These are phyloP conservation scores for Xanthorhoe spadicearia DNA, from an alignment of 2,888 invertebrate genomes.

Conservation along the genomic window DNA sequence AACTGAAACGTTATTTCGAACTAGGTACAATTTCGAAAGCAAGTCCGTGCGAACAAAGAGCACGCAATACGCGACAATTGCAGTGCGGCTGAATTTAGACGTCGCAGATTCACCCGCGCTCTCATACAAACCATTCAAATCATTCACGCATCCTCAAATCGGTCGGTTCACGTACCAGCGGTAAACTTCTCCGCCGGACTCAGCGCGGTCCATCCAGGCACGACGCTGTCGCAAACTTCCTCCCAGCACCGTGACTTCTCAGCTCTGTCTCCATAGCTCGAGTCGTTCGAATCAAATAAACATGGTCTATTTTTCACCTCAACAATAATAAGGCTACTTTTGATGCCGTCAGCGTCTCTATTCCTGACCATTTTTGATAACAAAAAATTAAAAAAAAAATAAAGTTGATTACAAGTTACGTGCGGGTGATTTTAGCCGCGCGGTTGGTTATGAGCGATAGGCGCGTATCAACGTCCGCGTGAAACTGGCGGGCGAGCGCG, in stretches of 20 bases:
- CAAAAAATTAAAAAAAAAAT: slow-evolving; percentile 19
- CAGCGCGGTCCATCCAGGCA: slow-evolving; percentile 75
- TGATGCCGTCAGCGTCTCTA: slow-evolving; percentile 74
- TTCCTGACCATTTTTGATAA: slow-evolving; percentile 67
- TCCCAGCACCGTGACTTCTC: slow-evolving; percentile 80
- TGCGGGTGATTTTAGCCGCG: slow-evolving; percentile 58
- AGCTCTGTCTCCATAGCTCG: slow-evolving; percentile 73
- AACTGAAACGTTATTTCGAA: slow-evolving; percentile 65
- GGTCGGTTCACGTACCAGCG: slow-evolving; percentile 72
- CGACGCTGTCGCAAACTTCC: slow-evolving; percentile 76
- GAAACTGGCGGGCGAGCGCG: slow-evolving; percentile 73
- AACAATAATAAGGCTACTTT: slow-evolving; percentile 71
- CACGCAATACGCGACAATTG: slow-evolving; percentile 76
- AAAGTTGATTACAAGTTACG: slow-evolving; percentile 42
- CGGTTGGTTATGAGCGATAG: slow-evolving; percentile 55
- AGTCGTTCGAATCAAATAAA: slow-evolving; percentile 74
- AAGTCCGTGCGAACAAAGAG: slow-evolving; percentile 72
- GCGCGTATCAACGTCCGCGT: slow-evolving; percentile 74
- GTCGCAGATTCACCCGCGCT: slow-evolving; percentile 36
- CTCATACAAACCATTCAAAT: slow-evolving; percentile 26
- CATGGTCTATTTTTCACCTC: slow-evolving; percentile 77
- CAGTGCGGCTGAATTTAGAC: slow-evolving; percentile 61
- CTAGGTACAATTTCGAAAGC: slow-evolving; percentile 74
- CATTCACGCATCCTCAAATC: slow-evolving; percentile 55
- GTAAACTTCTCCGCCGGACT: slow-evolving; percentile 71